Conservation (phyloP, 2,888 invertebrate species). For the Melinaea menophilus region DNA sequence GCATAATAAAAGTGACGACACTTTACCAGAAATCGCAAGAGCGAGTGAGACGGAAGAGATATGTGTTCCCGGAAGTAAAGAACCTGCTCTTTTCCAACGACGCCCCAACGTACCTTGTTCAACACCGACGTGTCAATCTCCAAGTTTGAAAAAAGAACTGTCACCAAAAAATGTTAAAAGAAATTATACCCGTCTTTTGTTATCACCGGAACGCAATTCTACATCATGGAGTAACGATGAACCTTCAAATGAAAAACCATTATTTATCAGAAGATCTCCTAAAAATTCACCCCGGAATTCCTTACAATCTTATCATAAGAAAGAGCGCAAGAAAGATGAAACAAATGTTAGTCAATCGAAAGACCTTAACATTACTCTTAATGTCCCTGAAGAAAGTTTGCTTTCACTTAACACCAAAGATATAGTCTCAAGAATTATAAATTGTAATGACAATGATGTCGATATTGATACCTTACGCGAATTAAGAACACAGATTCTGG, state of each 20-base stretch:
- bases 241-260: slow-evolving; percentile 40
- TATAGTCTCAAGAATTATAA: slow-evolving; percentile 65
- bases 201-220: slow-evolving; percentile 55
- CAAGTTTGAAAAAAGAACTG: slow-evolving; percentile 27
- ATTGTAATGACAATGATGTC: slow-evolving; percentile 65
- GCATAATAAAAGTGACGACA: slow-evolving; percentile 44
- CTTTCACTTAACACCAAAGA: slow-evolving; percentile 63
- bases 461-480: slow-evolving; percentile 71
- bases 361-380: slow-evolving; percentile 66
- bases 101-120: slow-evolving; percentile 50
- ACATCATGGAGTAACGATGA: slow-evolving; percentile 40
- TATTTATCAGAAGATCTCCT: slow-evolving; percentile 53
- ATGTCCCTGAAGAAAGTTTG: slow-evolving; percentile 66
- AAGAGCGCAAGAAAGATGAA: slow-evolving; percentile 53
- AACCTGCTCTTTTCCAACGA: slow-evolving; percentile 67
- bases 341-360: slow-evolving; percentile 41
- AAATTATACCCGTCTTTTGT: slow-evolving; percentile 61
- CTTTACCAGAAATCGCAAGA: slow-evolving; percentile 62
- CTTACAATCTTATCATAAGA: slow-evolving; percentile 54
- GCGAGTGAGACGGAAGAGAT: slow-evolving; percentile 54
- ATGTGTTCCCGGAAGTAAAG: slow-evolving; percentile 60
- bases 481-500: slow-evolving; percentile 66
- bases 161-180: slow-evolving; percentile 40
- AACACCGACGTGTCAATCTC: slow-evolving; percentile 33
- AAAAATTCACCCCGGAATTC: slow-evolving; percentile 40